Conservation (phyloP, 2,888 invertebrate genomes). For the Amiota mariae region DNA sequence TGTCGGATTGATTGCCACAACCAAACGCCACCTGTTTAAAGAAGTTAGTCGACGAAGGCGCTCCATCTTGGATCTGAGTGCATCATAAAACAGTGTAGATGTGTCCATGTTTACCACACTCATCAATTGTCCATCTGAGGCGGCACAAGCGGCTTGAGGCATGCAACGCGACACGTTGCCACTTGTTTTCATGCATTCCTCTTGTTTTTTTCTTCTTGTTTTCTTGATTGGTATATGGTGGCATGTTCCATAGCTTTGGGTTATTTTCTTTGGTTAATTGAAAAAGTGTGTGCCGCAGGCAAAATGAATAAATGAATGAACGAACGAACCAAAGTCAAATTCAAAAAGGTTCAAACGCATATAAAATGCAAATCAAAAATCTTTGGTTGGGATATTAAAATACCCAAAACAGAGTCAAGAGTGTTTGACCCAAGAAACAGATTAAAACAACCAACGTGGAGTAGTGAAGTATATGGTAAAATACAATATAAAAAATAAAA, state of each 20-base stretch:
- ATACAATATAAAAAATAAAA: neutral
- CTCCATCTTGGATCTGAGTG: neutral
- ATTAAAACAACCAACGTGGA: neutral
- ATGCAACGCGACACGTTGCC: slow-evolving; percentile 2
- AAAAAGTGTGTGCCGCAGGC: slow-evolving; percentile 10
- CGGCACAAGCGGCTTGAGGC: slow-evolving; percentile 3
- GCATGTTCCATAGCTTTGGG: slow-evolving; percentile 1
- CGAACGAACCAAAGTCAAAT: neutral
- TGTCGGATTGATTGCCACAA: no score
- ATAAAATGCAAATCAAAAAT: slow-evolving; percentile 2
- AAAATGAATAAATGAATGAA: neutral
- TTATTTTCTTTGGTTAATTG: slow-evolving; percentile 25
- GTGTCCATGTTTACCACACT: neutral
- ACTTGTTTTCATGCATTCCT: slow-evolving; percentile 17
- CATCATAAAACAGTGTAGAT: slow-evolving; percentile 19
- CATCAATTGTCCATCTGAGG: slow-evolving; percentile 13
- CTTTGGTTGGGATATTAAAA: neutral
- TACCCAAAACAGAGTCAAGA: neutral
- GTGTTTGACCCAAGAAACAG: slow-evolving; percentile 6
- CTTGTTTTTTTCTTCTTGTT: neutral
- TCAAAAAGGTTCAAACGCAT: slow-evolving; percentile 8
- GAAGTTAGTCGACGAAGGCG: neutral
- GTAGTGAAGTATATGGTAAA: neutral
- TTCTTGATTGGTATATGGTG: neutral
- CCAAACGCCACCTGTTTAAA: slow-evolving; percentile 7